These are phyloP conservation scores for Stenurella melanura DNA, from an alignment of 2,888 invertebrate species.

Conservation along the genomic window DNA sequence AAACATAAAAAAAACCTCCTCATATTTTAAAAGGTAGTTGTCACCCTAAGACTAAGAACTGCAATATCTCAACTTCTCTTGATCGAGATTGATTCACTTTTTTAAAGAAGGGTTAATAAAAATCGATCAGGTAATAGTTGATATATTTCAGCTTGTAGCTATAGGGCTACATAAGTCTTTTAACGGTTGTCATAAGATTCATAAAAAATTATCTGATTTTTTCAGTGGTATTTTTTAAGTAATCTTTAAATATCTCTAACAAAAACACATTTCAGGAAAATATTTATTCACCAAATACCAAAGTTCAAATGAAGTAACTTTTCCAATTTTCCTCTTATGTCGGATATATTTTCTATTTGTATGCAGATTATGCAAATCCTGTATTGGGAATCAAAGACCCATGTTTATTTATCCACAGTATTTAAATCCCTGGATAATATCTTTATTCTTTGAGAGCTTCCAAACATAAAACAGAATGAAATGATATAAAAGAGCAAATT, in stretches of 20 bases:
- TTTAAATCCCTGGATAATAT: slow-evolving; percentile 22
- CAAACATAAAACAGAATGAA: neutral
- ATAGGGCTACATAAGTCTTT: too few species aligned
- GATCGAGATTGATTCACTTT: too few species aligned
- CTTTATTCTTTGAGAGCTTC: slow-evolving; percentile 5
- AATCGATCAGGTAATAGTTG: too few species aligned
- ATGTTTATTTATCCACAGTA: slow-evolving; percentile 12
- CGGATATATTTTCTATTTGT: neutral
- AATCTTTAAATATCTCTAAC: neutral
- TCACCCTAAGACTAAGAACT: too few species aligned
- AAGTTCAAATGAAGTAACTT: neutral
- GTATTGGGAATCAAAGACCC: neutral
- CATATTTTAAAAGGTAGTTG: too few species aligned
- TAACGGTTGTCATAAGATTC: too few species aligned
- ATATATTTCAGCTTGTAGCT: too few species aligned
- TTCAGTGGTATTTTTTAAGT: too few species aligned
- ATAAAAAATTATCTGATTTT: too few species aligned
- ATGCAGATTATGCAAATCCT: neutral
- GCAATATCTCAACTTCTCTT: too few species aligned
- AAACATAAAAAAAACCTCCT: too few species aligned
- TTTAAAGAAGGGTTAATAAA: too few species aligned
- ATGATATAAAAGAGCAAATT: neutral
- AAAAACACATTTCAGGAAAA: slow-evolving; percentile 18
- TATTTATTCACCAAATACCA: neutral
- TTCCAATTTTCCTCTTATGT: neutral